A percentile compares a stretch with the other conserved stretches of the same genome.
phyloP scores from a whole-genome alignment of 2,113 vertebrate genomes.

The Symphodus melops region DNA sequence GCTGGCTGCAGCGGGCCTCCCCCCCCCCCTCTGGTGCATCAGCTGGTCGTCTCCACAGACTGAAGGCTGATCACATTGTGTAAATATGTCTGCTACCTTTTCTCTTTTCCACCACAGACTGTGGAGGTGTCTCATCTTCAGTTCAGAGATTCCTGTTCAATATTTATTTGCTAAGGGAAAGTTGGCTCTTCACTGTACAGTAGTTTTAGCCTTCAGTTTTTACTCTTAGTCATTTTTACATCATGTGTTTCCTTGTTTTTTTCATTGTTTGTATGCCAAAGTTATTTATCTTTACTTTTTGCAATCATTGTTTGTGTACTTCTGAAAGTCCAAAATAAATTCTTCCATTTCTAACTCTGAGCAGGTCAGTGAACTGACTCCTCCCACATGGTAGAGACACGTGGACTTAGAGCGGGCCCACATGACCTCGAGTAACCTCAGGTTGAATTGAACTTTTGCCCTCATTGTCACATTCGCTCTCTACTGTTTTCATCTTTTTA shows the following conservation, averaged over 20 bases:
- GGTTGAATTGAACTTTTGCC: too few species aligned
- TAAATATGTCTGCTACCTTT: too few species aligned
- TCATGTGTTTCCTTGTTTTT: constrained; percentile 71
- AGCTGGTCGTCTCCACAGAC: too few species aligned
- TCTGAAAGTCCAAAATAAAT: constrained; percentile 71
- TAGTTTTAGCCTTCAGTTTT: constrained; percentile 46
- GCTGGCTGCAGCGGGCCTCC: constrained; percentile 45
- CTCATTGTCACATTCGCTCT: too few species aligned
- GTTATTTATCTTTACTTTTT: constrained; percentile 85
- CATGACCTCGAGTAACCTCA: too few species aligned
- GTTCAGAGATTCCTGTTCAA: too few species aligned
- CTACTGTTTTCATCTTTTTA: too few species aligned
- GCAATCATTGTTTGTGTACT: constrained; percentile 83
- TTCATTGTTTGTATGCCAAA: constrained; percentile 86
- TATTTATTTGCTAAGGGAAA: constrained; percentile 78
- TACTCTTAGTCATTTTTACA: constrained; percentile 38
- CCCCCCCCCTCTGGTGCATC: constrained; percentile 40
- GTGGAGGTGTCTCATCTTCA: too few species aligned
- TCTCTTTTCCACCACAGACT: too few species aligned
- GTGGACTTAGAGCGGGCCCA: too few species aligned
- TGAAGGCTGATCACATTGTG: too few species aligned
- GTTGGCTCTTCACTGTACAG: constrained; percentile 59
- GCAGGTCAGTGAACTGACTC: not conserved
- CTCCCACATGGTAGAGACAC: too few species aligned
- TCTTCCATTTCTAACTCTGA: constrained; percentile 51